These are phyloP conservation scores for Alectura lathami DNA, from an alignment of 2,113 vertebrate genomes.

Conservation along the genomic window DNA sequence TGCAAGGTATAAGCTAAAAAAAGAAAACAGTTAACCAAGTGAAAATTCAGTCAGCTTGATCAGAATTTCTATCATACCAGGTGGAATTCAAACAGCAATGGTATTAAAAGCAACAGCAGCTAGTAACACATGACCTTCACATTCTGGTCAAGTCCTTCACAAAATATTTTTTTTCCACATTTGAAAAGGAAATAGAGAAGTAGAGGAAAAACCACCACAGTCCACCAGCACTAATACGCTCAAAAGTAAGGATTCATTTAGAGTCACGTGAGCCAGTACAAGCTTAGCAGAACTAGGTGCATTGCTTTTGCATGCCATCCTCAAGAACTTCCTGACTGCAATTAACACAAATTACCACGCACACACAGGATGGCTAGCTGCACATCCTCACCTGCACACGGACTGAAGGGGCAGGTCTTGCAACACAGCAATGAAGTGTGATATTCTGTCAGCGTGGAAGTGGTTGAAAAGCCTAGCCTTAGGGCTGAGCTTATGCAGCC, in stretches of 20 bases:
- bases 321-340: not conserved
- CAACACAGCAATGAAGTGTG: not conserved
- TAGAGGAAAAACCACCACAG: not conserved
- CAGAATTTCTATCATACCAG: not conserved
- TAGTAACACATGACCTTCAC: not conserved
- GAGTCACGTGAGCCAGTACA: not conserved
- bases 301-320: constrained; percentile 1
- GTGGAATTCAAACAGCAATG: not conserved
- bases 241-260: not conserved
- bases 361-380: not conserved
- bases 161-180: not conserved
- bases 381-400: not conserved
- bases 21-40: not conserved
- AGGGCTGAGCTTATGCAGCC: not conserved
- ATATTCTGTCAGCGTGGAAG: not conserved
- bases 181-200: not conserved
- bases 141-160: not conserved
- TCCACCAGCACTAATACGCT: not conserved
- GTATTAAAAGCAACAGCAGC: not conserved
- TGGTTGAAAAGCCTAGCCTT: not conserved
- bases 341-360: not conserved
- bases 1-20: not conserved
- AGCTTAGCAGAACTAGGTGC: constrained; percentile 8
- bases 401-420: not conserved
- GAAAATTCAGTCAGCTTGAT: not conserved